Percentiles rank a stretch among this genome's conserved stretches.
Evolutionary conservation across 1,140 invertebrate species (phyloP).

Genomic region (Bombyx mandarina): DNA sequence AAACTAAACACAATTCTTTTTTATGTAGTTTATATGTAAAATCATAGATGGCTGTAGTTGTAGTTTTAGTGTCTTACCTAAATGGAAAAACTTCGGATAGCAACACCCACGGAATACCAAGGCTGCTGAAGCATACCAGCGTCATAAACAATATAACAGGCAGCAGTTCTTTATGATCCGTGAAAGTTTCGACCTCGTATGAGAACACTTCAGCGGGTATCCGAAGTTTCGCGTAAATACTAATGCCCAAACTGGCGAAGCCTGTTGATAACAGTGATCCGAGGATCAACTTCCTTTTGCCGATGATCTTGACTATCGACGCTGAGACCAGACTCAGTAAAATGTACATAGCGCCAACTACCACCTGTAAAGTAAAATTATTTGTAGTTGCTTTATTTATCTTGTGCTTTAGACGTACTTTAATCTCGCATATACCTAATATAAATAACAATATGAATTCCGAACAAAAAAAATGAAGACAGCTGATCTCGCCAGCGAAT

Average conservation of each 20-base stretch:
- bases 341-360: conserved; percentile 42
- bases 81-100: conserved; percentile 61
- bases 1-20: background rate
- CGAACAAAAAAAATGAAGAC: too few species aligned
- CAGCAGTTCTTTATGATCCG: conserved; percentile 28
- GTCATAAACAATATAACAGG: conserved; percentile 46
- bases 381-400: too few species aligned
- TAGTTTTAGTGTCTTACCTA: conserved; percentile 28
- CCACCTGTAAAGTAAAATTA: conserved; percentile 33
- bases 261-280: conserved; percentile 36
- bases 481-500: too few species aligned
- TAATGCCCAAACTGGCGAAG: conserved; percentile 34
- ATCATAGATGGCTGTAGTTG: background rate
- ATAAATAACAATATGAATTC: too few species aligned
- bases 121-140: conserved; percentile 42
- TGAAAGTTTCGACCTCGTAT: conserved; percentile 45
- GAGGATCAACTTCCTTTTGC: conserved; percentile 50
- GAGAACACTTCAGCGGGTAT: conserved; percentile 39
- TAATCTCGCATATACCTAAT: too few species aligned
- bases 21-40: background rate
- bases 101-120: conserved; percentile 59
- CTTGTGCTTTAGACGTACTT: too few species aligned
- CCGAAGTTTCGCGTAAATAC: conserved; percentile 34
- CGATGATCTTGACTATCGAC: conserved; percentile 36
- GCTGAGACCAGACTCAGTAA: conserved; percentile 45